Conservation (phyloP, 2,797 vertebrate species). For the Lagodon rhomboides region DNA sequence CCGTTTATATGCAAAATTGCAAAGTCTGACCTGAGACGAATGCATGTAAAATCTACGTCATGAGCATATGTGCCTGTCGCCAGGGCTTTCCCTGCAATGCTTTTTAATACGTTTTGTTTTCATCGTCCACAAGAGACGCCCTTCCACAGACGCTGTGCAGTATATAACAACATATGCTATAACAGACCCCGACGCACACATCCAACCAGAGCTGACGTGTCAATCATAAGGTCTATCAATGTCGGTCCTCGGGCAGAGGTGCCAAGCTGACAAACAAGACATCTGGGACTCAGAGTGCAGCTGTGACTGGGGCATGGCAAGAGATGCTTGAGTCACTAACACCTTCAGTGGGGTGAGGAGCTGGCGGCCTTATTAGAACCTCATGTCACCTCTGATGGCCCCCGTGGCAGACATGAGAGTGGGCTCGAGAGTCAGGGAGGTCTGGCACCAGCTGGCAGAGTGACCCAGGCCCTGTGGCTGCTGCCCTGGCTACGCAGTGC, state of each 20-base stretch:
- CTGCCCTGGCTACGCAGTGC: slow-evolving; percentile 73
- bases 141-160: slow-evolving; percentile 14
- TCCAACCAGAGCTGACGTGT: slow-evolving; percentile 68
- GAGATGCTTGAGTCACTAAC: slow-evolving; percentile 77
- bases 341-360: slow-evolving; percentile 76
- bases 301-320: slow-evolving; percentile 74
- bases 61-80: slow-evolving; percentile 18
- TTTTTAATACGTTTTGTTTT: slow-evolving; percentile 40
- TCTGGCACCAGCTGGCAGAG: slow-evolving; percentile 85
- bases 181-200: slow-evolving; percentile 52
- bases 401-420: slow-evolving; percentile 75
- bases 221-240: slow-evolving; percentile 85
- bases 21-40: slow-evolving; percentile 6
- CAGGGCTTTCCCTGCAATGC: slow-evolving; percentile 6
- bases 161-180: slow-evolving; percentile 52
- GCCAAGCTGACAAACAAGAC: slow-evolving; percentile 83
- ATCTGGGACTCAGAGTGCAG: slow-evolving; percentile 78
- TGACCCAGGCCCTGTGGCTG: slow-evolving; percentile 83
- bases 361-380: slow-evolving; percentile 77
- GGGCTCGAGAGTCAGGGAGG: slow-evolving; percentile 72
- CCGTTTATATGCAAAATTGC: background rate
- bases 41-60: slow-evolving; percentile 12
- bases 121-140: background rate
- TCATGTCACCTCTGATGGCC: slow-evolving; percentile 78
- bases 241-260: slow-evolving; percentile 77